Conservation (phyloP, 2,797 vertebrate genomes). For the Takifugu rubripes region DNA sequence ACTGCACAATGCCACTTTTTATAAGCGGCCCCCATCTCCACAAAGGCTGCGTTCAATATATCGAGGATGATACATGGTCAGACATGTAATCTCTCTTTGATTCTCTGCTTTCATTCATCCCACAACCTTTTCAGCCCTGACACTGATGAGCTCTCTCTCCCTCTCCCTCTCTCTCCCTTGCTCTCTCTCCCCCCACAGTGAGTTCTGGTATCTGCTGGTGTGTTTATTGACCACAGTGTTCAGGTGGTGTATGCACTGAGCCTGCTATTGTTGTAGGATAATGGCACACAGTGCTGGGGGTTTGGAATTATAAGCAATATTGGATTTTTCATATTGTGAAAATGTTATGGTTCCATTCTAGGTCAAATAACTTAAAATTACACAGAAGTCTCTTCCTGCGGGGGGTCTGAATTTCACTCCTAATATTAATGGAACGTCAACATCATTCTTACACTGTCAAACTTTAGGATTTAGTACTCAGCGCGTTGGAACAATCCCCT, state of each 20-base stretch:
- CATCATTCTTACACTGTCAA: background rate
- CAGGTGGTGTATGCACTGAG: slow-evolving; percentile 46
- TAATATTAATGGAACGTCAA: slow-evolving; percentile 22
- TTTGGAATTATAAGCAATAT: slow-evolving; percentile 51
- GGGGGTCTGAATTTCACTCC: slow-evolving; percentile 15
- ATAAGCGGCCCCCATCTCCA: slow-evolving; percentile 94
- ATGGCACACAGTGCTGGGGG: slow-evolving; percentile 49
- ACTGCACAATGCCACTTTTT: slow-evolving; percentile 98
- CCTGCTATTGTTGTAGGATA: slow-evolving; percentile 54
- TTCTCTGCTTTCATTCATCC: slow-evolving; percentile 96
- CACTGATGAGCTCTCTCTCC: slow-evolving; percentile 96
- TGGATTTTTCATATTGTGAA: slow-evolving; percentile 59
- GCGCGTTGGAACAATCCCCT: background rate
- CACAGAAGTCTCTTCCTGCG: slow-evolving; percentile 15
- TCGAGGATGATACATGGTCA: slow-evolving; percentile 99
- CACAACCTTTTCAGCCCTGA: slow-evolving; percentile 95
- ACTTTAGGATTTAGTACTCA: background rate
- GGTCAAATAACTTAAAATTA: slow-evolving; percentile 32
- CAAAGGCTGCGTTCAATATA: slow-evolving; percentile 99
- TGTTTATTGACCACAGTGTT: slow-evolving; percentile 57
- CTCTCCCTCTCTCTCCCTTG: slow-evolving; percentile 79
- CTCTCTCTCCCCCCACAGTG: slow-evolving; percentile 26
- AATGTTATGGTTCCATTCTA: slow-evolving; percentile 48
- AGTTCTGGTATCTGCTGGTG: slow-evolving; percentile 50
- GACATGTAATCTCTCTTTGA: slow-evolving; percentile 99